Percentiles rank a stretch among this genome's conserved stretches.
Conservation (phyloP, 2,797 vertebrate genomes). For the Champsocephalus gunnari region DNA sequence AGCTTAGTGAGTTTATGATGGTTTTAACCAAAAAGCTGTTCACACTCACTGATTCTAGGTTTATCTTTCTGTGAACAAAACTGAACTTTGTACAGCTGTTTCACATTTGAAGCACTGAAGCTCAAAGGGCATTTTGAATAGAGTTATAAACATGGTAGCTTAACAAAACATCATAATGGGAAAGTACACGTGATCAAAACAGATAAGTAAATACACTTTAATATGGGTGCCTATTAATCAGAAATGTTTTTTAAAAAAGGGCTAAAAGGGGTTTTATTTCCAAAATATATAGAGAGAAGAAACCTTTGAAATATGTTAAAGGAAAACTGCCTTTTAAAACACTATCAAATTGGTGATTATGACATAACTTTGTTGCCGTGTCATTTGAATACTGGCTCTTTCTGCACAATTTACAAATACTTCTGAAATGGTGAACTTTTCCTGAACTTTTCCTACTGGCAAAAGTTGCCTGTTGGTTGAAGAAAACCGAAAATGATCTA, state of each 20-base stretch:
- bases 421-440: constrained; percentile 1
- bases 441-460: too few relatives aligned
- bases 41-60: not conserved
- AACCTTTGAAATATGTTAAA: not conserved
- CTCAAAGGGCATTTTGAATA: too few relatives aligned
- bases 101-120: not conserved
- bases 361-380: not conserved
- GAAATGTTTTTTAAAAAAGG: not conserved
- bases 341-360: not conserved
- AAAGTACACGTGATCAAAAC: not conserved
- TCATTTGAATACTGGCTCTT: not conserved
- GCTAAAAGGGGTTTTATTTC: too few relatives aligned
- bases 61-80: not conserved
- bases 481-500: not conserved
- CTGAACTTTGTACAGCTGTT: not conserved
- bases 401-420: not conserved
- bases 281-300: not conserved
- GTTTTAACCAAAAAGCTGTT: not conserved
- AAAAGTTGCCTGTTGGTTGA: not conserved
- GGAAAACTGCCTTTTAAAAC: not conserved
- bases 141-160: too few relatives aligned
- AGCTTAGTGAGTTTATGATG: not conserved
- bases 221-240: not conserved
- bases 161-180: not conserved
- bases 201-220: not conserved